Evolutionary conservation across 2,797 vertebrate genomes (phyloP), one percentile per base, ranked within the genome.

Genomic region (Fistularia tabacaria): DNA sequence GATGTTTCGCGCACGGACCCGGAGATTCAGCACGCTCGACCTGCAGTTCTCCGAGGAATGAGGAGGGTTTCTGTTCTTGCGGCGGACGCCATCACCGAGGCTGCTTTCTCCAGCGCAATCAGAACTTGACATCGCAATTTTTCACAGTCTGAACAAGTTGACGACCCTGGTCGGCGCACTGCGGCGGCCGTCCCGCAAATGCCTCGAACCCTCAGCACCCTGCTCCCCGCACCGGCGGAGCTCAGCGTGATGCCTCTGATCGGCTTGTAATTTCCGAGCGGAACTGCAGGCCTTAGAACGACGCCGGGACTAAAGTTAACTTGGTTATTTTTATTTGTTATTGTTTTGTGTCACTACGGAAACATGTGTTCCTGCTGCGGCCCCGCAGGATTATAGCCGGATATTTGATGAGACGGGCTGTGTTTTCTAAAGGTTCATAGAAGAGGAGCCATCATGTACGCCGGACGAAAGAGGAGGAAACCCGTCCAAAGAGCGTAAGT

Each of bases 401-500:
- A 39, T 46, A 10, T 51, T 56, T 36, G 7, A 3, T 1, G 61
- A 6, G 63, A 6, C 6, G 66, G 56, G 1, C 61, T 58, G n/a
- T 70, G 81, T 81, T 67, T 77, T 78, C 77, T 58, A 61, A 43
- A 51, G 53, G 59, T 54, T 79, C 79, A 61, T 14, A 65, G 57
- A 61, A 77, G 60, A 54, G 1, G 51, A 59, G 54, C 60, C 65
- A 81, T 47, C 61, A 89, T 91, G 90, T 90, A 89, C 36, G 88
- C 88, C 1, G 88, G 88, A 61, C 89, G 89, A 65, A 89, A 85
- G 84, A 83, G 90, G 83, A 91, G 89, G 76, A 91, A 90, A 85
- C 87, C 90, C 0, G 85, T 87, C n/a, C 88, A 86, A 65, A 87
- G 89, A 77, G 65, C 74, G 90, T 91, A 55, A 92, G 89, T 90